These are phyloP conservation scores for Mesoclemmys tuberculata DNA, from an alignment of 2,113 vertebrate genomes.

Conservation along the genomic window DNA sequence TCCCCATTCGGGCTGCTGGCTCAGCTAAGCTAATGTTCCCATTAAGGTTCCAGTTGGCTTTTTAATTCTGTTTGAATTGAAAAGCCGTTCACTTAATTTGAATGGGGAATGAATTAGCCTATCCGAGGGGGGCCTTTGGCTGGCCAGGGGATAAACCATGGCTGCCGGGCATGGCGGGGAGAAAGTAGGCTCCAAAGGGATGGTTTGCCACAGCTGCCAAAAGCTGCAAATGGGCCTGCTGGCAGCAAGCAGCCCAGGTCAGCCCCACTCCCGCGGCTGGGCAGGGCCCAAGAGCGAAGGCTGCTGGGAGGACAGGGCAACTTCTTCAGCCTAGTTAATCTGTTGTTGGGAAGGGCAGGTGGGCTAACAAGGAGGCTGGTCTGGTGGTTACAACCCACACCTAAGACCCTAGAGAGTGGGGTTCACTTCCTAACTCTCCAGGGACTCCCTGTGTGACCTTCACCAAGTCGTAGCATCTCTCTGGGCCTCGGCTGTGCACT, in stretches of 20 bases:
- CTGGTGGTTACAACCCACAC: background rate
- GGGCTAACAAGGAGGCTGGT: background rate
- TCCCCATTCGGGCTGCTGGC: background rate
- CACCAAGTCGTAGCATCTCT: background rate
- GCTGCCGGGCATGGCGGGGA: background rate
- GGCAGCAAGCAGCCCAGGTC: background rate
- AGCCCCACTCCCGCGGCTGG: background rate
- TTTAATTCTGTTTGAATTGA: constrained; percentile 28
- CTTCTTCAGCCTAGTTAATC: background rate
- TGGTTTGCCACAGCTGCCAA: background rate
- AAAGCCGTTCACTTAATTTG: background rate
- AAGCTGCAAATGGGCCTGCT: background rate
- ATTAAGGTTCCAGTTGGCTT: constrained; percentile 10
- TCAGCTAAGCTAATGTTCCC: background rate
- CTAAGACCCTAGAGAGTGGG: background rate
- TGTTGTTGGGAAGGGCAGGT: background rate
- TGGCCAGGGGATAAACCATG: background rate
- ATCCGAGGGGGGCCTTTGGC: background rate
- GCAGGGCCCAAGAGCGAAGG: background rate
- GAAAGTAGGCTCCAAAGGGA: background rate
- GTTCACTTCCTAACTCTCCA: background rate
- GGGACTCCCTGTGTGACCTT: background rate
- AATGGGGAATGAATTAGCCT: background rate
- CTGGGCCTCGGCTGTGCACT: background rate
- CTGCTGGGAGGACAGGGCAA: background rate